Percentiles rank a stretch among this genome's conserved stretches.
Evolutionary conservation across 2,113 vertebrate genomes (phyloP).

Genomic region (Poecile atricapillus): DNA sequence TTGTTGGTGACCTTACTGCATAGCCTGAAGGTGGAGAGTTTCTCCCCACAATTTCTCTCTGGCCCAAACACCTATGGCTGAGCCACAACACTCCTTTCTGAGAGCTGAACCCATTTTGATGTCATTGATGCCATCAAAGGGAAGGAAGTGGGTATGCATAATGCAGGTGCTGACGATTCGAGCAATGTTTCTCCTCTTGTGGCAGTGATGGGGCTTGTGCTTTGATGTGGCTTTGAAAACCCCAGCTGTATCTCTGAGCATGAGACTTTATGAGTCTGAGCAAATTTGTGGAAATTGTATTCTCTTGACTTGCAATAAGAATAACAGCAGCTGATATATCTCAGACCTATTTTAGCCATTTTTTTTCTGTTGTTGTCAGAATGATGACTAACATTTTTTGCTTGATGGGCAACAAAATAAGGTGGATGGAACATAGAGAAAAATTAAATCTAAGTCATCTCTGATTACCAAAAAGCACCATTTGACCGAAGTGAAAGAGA

Average conservation of each 20-base stretch:
- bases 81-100: background rate
- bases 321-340: background rate
- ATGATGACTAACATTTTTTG: conserved; percentile 27
- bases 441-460: conserved; percentile 25
- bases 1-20: background rate
- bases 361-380: background rate
- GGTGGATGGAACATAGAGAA: background rate
- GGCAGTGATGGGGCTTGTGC: background rate
- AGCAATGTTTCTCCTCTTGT: background rate
- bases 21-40: background rate
- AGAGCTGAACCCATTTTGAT: background rate
- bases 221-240: background rate
- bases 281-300: background rate
- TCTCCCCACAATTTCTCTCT: background rate
- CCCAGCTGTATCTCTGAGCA: conserved; percentile 15
- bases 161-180: background rate
- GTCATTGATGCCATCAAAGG: background rate
- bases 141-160: background rate
- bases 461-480: background rate
- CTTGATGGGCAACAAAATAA: conserved; percentile 13
- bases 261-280: background rate
- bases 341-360: background rate
- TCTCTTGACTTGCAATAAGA: conserved; percentile 1
- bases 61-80: background rate
- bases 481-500: background rate